phyloP scores from a whole-genome alignment of 2,888 invertebrate species.

The Oscheius sp. region DNA sequence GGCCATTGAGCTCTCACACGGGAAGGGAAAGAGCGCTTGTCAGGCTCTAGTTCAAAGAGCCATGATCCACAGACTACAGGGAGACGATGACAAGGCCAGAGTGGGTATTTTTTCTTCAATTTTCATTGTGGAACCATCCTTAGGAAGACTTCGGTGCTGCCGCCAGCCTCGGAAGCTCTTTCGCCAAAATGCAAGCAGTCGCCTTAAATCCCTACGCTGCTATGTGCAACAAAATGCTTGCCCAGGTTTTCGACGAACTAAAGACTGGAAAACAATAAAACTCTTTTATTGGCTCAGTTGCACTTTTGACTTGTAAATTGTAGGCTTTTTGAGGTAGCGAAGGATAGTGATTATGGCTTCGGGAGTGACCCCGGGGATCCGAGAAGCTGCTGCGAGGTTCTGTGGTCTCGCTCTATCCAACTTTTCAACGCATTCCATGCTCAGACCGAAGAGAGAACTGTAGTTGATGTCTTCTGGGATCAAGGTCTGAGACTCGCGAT shows the following conservation, averaged over 20 bases:
- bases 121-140: not conserved
- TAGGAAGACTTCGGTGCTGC: constrained; percentile 84
- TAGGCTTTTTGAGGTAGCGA: constrained; percentile 50
- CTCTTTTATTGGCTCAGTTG: not conserved
- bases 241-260: constrained; percentile 68
- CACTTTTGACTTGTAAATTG: not conserved
- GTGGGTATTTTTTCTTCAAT: constrained; percentile 42
- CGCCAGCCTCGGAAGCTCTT: constrained; percentile 85
- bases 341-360: constrained; percentile 61
- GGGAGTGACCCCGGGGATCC: constrained; percentile 67
- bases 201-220: constrained; percentile 94
- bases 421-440: constrained; percentile 76
- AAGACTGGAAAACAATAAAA: constrained; percentile 34
- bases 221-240: constrained; percentile 87
- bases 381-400: constrained; percentile 71
- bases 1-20: constrained; percentile 81
- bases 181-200: constrained; percentile 86
- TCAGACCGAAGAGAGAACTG: constrained; percentile 79
- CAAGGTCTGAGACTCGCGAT: constrained; percentile 54
- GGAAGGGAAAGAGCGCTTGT: constrained; percentile 77
- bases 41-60: constrained; percentile 88
- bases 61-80: constrained; percentile 82
- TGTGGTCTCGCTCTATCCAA: constrained; percentile 63
- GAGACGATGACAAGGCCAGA: constrained; percentile 81
- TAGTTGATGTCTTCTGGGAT: constrained; percentile 67